Conservation (phyloP, 2,888 invertebrate genomes). For the Acleris cristana region DNA sequence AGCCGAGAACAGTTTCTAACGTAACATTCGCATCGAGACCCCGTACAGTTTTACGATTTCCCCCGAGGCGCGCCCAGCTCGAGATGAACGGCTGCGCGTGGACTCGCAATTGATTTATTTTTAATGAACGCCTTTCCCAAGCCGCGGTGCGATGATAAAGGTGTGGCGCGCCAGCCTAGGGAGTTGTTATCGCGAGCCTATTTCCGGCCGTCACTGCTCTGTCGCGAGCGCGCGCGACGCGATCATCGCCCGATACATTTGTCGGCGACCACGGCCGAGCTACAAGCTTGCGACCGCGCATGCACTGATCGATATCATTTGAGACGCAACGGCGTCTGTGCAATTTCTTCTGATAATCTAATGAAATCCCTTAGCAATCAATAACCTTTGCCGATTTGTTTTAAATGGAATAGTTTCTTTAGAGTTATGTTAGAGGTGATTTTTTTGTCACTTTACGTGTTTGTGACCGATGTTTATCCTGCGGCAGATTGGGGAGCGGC, state of each 20-base stretch:
- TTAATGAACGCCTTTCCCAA: slow-evolving; percentile 78
- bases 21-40: slow-evolving; percentile 47
- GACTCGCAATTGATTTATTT: slow-evolving; percentile 74
- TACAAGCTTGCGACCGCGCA: slow-evolving; percentile 56
- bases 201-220: slow-evolving; percentile 79
- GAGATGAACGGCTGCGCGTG: slow-evolving; percentile 52
- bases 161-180: slow-evolving; percentile 68
- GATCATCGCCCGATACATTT: slow-evolving; percentile 81
- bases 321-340: slow-evolving; percentile 61
- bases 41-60: slow-evolving; percentile 59
- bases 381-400: slow-evolving; percentile 46
- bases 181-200: slow-evolving; percentile 79
- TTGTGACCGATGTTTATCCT: slow-evolving; percentile 67
- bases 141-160: slow-evolving; percentile 72
- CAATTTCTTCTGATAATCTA: slow-evolving; percentile 76
- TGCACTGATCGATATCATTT: slow-evolving; percentile 67
- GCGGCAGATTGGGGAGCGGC: slow-evolving; percentile 64
- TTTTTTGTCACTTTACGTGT: slow-evolving; percentile 62
- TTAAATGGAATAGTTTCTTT: slow-evolving; percentile 29
- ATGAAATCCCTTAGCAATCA: slow-evolving; percentile 63
- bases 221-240: slow-evolving; percentile 65
- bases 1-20: slow-evolving; percentile 44
- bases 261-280: slow-evolving; percentile 68
- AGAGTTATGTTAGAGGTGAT: slow-evolving; percentile 51
- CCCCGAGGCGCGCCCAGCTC: slow-evolving; percentile 48